A percentile compares a stretch with the other conserved stretches of the same genome.
These are phyloP conservation scores for Eilema depressum DNA, from an alignment of 2,888 invertebrate genomes.

Conservation along the genomic window DNA sequence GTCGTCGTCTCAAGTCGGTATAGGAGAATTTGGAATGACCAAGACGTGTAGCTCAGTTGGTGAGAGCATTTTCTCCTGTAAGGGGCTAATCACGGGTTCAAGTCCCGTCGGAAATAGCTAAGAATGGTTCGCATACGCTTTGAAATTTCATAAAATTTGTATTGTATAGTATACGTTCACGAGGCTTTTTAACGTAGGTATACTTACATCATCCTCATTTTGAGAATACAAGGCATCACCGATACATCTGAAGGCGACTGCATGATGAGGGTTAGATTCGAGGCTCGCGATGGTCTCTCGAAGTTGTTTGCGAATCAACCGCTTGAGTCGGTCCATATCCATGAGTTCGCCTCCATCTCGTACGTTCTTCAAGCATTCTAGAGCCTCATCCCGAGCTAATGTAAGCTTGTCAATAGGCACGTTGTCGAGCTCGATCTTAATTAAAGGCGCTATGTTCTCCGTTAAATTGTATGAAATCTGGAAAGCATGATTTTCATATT, in stretches of 20 bases:
- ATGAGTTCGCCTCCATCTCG: constrained; percentile 81
- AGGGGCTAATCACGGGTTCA: too few relatives aligned
- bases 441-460: constrained; percentile 91
- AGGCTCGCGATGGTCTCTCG: constrained; percentile 90
- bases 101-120: too few relatives aligned
- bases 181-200: not conserved
- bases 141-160: too few relatives aligned
- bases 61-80: too few relatives aligned
- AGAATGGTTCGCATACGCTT: too few relatives aligned
- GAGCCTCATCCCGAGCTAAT: constrained; percentile 87
- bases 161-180: not conserved
- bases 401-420: constrained; percentile 90
- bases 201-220: constrained; percentile 90
- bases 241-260: constrained; percentile 92
- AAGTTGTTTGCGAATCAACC: constrained; percentile 90
- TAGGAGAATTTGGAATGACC: too few relatives aligned
- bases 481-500: not conserved
- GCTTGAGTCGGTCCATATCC: constrained; percentile 92
- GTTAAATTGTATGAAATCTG: constrained; percentile 90
- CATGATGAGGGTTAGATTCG: constrained; percentile 92
- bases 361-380: constrained; percentile 62
- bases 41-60: too few relatives aligned
- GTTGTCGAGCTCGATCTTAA: constrained; percentile 91
- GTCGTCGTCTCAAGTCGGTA: too few relatives aligned
- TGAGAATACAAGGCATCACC: constrained; percentile 94